These are phyloP conservation scores for Anarhynchus alexandrinus DNA, from an alignment of 2,113 vertebrate genomes.

Conservation along the genomic window DNA sequence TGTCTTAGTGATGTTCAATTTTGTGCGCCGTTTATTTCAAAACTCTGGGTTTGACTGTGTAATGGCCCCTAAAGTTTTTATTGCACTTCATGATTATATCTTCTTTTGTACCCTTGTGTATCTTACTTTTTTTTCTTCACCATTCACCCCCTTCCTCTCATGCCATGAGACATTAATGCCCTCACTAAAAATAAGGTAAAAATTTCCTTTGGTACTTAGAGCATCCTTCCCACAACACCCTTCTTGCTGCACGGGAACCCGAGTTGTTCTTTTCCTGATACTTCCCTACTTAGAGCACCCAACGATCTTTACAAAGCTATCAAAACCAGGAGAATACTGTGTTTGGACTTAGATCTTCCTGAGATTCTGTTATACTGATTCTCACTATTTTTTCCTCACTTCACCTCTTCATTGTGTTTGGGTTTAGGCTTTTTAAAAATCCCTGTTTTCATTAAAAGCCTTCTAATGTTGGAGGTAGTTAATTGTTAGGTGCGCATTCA, in stretches of 20 bases:
- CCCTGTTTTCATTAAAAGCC: background rate
- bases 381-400: background rate
- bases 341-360: background rate
- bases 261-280: background rate
- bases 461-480: background rate
- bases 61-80: background rate
- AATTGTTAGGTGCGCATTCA: background rate
- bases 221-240: background rate
- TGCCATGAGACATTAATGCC: background rate
- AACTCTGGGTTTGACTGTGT: background rate
- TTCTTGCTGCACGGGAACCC: rapidly evolving
- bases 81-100: background rate
- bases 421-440: background rate
- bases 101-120: background rate
- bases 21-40: background rate
- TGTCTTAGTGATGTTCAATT: background rate
- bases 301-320: background rate
- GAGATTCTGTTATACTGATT: background rate
- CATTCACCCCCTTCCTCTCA: background rate
- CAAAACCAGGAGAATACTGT: background rate
- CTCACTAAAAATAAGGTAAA: background rate
- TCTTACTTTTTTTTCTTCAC: background rate
- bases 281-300: background rate
- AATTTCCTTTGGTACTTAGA: background rate
- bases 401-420: background rate